Evolutionary conservation across 2,888 invertebrate genomes (phyloP), one percentile per base, ranked within the genome.

Genomic region (Cyclophora punctaria): DNA sequence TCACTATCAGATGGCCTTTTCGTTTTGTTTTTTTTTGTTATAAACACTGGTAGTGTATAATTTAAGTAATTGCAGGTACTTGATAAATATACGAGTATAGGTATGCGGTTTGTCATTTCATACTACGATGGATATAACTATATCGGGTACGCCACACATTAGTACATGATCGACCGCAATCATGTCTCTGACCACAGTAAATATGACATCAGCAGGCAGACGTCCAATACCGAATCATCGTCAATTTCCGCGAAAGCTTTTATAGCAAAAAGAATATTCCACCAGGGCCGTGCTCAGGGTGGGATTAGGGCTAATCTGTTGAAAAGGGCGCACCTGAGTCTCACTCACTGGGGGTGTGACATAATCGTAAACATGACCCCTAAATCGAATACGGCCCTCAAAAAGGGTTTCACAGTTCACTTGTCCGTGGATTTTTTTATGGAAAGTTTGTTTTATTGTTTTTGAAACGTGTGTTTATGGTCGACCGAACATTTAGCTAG

Each of bases 301-400:
- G 45, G 53, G 57, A 60, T 60, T 57, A 60, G 52, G 59, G 54
- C 55, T 59, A 60, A 59, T 58, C 56, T 56, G 50, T 49, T 51
- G 63, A 67, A 65, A 62, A 60, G 61, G 60, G 61, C 67, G 55
- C 74, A 75, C 75, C 77, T 75, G 75, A 59, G 61, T 56, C 50
- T 58, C 50, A 65, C 66, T 73, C 71, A 72, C 70, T 69, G 65
- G 65, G 62, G 58, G 61, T 67, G 60, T 63, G 67, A 66, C 73
- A 65, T 70, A 66, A 71, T 68, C 74, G 71, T 76, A 73, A 76
- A 78, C 69, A 59, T 55, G 67, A 55, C 63, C 44, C 71, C 71
- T 75, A 73, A 78, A 77, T 77, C 71, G 72, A 75, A 75, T 64
- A 63, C 63, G 59, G 58, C 66, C 67, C 67, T 67, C 62, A 58